Base-by-base conservation (phyloP, 2,888 invertebrate genomes). In the Acronicta psi region DNA sequence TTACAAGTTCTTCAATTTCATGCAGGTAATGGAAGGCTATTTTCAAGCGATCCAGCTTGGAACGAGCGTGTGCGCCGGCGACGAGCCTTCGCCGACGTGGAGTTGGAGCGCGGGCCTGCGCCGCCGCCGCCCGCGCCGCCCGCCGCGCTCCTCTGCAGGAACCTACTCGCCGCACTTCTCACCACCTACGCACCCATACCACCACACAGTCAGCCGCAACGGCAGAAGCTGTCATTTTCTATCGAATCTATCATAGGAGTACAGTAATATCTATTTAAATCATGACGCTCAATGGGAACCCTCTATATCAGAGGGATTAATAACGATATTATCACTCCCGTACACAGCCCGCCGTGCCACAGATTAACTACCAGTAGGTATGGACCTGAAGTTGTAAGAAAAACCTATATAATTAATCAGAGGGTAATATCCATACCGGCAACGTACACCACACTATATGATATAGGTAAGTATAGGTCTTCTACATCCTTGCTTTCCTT, bases 221-320 rank as follows among this genome's bases (percentile, higher is more conserved):
- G 86, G 42, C 87, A 89, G 16, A 94, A 94, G 73, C 84, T 95
- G 34, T 95, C 95, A 0, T 95, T 95, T 83, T 96, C 96, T 11
- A 96, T 96, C n/a, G 96, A 96, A 80, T 95, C 96, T n/a, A 96
- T 96, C 63, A 96, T 96, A 68, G 96, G 96, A n/a, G 93, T 95
- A 31, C 94, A 95, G 76, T 95, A 88, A 58, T 14, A 10, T 41
- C 34, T 34, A 3, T 3, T 34, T n/a, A 7, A 29, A 11, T 29
- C 4, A 29, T 11, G 10, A 20, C 20, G n/a, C n/a, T n/a, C n/a
- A n/a, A n/a, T n/a, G n/a, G n/a, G n/a, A n/a, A n/a, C n/a, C n/a
- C n/a, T n/a, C n/a, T n/a, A n/a, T n/a, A n/a, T n/a, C n/a, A n/a
- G n/a, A n/a, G n/a, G n/a, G n/a, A n/a, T n/a, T n/a, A n/a, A n/a